phyloP scores from a whole-genome alignment of 2,888 invertebrate species.

The Elysia crispata region DNA sequence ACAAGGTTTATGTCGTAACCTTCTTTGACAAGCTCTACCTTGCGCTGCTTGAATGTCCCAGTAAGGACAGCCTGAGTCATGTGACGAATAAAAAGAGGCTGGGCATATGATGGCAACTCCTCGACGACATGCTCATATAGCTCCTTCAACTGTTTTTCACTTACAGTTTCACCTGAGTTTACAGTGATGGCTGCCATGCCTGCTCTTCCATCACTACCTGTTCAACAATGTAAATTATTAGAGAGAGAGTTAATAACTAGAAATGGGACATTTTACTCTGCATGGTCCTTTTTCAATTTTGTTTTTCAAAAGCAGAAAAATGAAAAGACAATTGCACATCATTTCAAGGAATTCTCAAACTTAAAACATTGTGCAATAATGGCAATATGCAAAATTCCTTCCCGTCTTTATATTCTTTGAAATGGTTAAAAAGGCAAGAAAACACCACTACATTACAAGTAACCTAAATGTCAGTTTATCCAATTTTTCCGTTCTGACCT shows the following conservation, averaged over 20 bases:
- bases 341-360: no score
- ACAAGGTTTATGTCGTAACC: conserved; percentile 58
- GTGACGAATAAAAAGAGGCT: conserved; percentile 65
- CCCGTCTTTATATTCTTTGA: no score
- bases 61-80: conserved; percentile 58
- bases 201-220: conserved; percentile 60
- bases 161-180: conserved; percentile 49
- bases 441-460: no score
- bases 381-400: no score
- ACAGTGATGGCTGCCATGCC: conserved; percentile 68
- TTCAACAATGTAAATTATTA: not conserved
- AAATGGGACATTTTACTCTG: not conserved
- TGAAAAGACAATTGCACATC: no score
- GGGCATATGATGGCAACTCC: conserved; percentile 64
- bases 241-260: not conserved
- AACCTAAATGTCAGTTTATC: no score
- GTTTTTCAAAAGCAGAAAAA: no score
- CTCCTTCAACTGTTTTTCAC: conserved; percentile 45
- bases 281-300: no score
- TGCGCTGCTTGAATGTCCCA: conserved; percentile 66
- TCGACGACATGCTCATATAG: conserved; percentile 57
- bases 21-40: conserved; percentile 58
- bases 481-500: no score
- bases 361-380: no score
- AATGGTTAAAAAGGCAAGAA: no score